phyloP scores from a whole-genome alignment of 2,113 vertebrate genomes.

The Numida meleagris region DNA sequence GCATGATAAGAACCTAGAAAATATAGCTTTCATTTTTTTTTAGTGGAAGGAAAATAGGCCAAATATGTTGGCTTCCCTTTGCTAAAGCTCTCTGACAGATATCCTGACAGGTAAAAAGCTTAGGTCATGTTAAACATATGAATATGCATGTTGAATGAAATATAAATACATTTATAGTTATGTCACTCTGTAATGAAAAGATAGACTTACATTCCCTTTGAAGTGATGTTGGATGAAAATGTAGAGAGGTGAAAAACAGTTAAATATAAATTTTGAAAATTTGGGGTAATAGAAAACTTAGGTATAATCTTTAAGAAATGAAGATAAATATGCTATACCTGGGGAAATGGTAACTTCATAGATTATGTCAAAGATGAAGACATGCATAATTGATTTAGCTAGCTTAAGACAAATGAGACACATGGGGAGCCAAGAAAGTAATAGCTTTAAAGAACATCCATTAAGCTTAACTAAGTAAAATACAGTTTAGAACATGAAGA shows the following conservation, averaged over 20 bases:
- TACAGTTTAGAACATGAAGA: neutral
- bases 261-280: neutral
- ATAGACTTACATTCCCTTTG: neutral
- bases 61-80: neutral
- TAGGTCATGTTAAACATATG: neutral
- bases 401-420: slow-evolving; percentile 59
- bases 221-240: neutral
- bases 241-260: neutral
- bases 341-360: slow-evolving; percentile 45
- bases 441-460: slow-evolving; percentile 44
- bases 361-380: slow-evolving; percentile 62
- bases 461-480: slow-evolving; percentile 47
- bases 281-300: neutral
- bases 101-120: neutral
- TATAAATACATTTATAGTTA: neutral
- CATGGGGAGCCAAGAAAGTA: slow-evolving; percentile 17
- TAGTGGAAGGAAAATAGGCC: neutral
- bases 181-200: neutral
- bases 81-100: neutral
- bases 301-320: slow-evolving; percentile 29
- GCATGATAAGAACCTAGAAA: neutral
- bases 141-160: neutral
- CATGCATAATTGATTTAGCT: slow-evolving; percentile 62
- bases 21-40: neutral
- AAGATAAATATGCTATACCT: slow-evolving; percentile 47